These are phyloP conservation scores for Brachyalestes nurse DNA, from an alignment of 2,797 vertebrate genomes.

Conservation along the genomic window DNA sequence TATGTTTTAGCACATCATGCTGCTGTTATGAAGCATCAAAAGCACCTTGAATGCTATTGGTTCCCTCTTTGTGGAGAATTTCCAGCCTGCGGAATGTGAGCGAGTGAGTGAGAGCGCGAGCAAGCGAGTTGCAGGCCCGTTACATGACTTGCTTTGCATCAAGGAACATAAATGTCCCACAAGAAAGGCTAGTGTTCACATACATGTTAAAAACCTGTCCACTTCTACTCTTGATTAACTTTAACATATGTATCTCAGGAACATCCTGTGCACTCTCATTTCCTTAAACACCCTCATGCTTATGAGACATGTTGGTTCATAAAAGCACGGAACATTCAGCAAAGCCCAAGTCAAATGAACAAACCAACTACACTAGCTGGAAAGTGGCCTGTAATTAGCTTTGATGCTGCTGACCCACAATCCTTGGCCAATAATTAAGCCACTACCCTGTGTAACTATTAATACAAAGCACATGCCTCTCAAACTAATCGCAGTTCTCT, in stretches of 20 bases:
- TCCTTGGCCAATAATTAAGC: not conserved
- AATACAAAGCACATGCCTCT: conserved; percentile 22
- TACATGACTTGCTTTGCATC: too few species aligned
- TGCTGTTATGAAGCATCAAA: not conserved
- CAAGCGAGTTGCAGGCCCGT: too few species aligned
- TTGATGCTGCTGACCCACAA: not conserved
- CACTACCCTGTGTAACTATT: not conserved
- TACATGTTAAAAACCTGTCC: too few species aligned
- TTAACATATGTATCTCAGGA: too few species aligned
- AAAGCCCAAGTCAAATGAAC: not conserved
- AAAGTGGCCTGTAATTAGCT: conserved; percentile 7
- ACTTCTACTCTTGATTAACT: too few species aligned
- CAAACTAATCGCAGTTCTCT: conserved; percentile 3
- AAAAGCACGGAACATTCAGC: not conserved
- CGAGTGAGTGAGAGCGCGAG: too few species aligned
- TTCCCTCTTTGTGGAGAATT: too few species aligned
- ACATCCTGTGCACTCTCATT: not conserved
- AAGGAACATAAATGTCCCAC: too few species aligned
- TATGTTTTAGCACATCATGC: not conserved
- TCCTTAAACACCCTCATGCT: not conserved
- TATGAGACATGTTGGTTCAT: not conserved
- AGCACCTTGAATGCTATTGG: not conserved
- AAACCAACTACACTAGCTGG: not conserved
- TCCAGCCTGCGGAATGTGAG: too few species aligned
- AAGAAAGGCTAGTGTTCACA: too few species aligned